Evolutionary conservation across 2,888 invertebrate species (phyloP), one percentile per base, ranked within the genome.

Genomic region (Hololepta plana): DNA sequence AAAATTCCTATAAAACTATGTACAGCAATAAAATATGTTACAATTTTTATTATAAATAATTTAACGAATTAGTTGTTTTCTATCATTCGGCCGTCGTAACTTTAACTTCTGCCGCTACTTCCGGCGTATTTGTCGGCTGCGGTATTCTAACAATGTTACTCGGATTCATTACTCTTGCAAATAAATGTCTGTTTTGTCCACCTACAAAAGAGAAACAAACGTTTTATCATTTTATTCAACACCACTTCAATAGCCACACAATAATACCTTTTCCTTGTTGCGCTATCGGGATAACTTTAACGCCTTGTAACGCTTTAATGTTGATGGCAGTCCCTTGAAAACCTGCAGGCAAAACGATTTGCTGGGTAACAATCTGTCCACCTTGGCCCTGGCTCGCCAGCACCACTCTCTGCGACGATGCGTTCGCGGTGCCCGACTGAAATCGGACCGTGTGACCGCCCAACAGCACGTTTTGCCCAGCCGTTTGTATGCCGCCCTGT

Each of bases 321-420:
- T 68, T 68, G 29, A 68, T 55, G 13, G 64, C 57, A 3, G 62
- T 61, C 12, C 66, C 64, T 47, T 66, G 66, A 43, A 68, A 63
- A 16, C 62, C 64, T 5, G 64, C 62, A n/a, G 69, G 67, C 28
- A 70, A 48, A 29, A 69, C 49, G 34, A 70, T 63, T 46, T 68
- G 69, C 36, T 62, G 62, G 3, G 54, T 50, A n/a, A 57, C 48
- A 13, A 57, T 49, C 30, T 57, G 57, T 8, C 56, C 55, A 2
- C 53, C 51, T 39, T 56, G 57, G 20, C 63, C 62, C 39, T 64
- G 64, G 31, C 63, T 62, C 6, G 64, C 61, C 28, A 64, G 46
- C 11, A 65, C 60, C 20, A 65, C 59, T 29, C 63, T 34, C 32
- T 55, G 53, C 8, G 50, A 41, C 15, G 40, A 43, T 20, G 36